Evolutionary conservation across 2,797 vertebrate genomes (phyloP), one percentile per base, ranked within the genome.

Genomic region (Lacerta viridis): DNA sequence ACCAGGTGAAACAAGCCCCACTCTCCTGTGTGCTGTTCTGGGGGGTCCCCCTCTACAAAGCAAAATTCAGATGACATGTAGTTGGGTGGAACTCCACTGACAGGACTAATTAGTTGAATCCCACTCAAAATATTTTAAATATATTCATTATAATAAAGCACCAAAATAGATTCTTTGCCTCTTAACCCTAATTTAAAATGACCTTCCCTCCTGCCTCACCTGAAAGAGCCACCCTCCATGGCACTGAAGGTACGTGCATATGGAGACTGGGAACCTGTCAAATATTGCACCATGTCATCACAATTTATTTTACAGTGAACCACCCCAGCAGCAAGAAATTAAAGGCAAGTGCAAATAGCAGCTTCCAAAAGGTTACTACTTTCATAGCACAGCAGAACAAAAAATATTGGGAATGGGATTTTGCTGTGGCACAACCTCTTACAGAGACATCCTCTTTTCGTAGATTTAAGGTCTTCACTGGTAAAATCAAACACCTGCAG

Each of bases 401-500:
- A 80, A 64, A 85, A 68, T 68, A 76, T 41, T 82, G 86, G 43
- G 69, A 66, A 43, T 27, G 27, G 71, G 55, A 82, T 82, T 78
- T 82, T 43, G 59, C 25, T 39, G 33, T 75, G 41, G 4, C 25
- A 23, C 71, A 23, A 50, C 59, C 55, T 75, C 25, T 64, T 76
- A 36, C 72, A 55, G 23, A 25, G 36, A 69, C 20, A 85, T 5
- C 71, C 41, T 69, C 27, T 85, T 76, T 50, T 75, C 4, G 27
- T 85, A 33, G 33, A 85, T 80, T 55, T 68, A 81, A 39, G 81
- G 29, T 59, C 27, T 81, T 69, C 59, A 43, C 64, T 86, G 25
- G 36, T 27, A 86, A 55, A 82, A 82, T 82, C 33, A 89, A 89
- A 76, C 76, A 46, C 33, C 13, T 66, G 39, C 20, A 50, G 68